Conservation (phyloP, 1,140 invertebrate genomes). For the Nephotettix cincticeps region DNA sequence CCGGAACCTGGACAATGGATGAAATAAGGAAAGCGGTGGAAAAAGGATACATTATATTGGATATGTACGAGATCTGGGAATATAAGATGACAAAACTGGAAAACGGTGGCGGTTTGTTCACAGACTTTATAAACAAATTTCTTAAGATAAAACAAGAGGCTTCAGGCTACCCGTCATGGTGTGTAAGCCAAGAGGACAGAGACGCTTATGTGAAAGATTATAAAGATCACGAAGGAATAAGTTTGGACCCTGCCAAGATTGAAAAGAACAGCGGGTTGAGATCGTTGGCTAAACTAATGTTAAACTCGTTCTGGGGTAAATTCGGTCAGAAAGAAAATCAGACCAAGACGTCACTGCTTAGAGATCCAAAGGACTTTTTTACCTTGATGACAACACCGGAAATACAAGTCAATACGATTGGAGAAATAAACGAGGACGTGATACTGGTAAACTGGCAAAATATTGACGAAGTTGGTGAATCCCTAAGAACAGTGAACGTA, state of each 20-base stretch:
- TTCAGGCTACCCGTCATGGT: constrained; percentile 42
- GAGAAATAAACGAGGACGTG: constrained; percentile 38
- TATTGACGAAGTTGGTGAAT: constrained; percentile 31
- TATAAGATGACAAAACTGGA: constrained; percentile 38
- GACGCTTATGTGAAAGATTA: constrained; percentile 43
- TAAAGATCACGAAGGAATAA: constrained; percentile 44
- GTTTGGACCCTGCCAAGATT: constrained; percentile 44
- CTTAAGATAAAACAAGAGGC: constrained; percentile 46
- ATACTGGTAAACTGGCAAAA: constrained; percentile 38
- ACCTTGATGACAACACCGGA: constrained; percentile 40
- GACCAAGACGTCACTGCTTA: constrained; percentile 40
- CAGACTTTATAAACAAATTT: constrained; percentile 43
- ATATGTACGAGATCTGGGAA: constrained; percentile 47
- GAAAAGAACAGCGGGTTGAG: constrained; percentile 45
- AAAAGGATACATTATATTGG: constrained; percentile 44
- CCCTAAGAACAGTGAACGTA: constrained; percentile 41
- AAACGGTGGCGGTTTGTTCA: constrained; percentile 42
- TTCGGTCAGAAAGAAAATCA: constrained; percentile 41
- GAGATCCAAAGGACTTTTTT: constrained; percentile 37
- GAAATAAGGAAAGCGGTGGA: constrained; percentile 46
- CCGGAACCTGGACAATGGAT: constrained; percentile 46
- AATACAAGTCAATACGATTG: constrained; percentile 33
- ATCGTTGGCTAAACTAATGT: constrained; percentile 43
- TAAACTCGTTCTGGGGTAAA: constrained; percentile 47
- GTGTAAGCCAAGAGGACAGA: constrained; percentile 39